Percentiles rank a stretch among this genome's conserved stretches.
Conservation (phyloP, 2,888 invertebrate genomes). For the Caenorhabditis uteleia region DNA sequence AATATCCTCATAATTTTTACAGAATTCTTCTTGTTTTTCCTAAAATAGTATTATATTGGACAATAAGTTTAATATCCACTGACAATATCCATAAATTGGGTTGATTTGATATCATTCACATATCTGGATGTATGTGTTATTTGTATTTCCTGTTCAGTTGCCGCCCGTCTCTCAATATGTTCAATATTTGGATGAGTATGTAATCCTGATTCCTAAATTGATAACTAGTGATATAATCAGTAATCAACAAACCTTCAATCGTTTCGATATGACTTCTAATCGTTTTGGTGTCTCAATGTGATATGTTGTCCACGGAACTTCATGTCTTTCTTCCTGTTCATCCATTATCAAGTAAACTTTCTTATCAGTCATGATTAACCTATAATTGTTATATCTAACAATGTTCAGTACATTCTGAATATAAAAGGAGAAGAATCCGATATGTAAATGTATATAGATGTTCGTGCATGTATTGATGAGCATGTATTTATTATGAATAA, state of each 20-base stretch:
- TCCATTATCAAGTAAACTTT: constrained; percentile 35
- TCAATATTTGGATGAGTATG: constrained; percentile 36
- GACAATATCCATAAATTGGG: too few species aligned
- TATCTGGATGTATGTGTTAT: too few species aligned
- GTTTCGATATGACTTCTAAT: constrained; percentile 42
- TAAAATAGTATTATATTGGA: too few species aligned
- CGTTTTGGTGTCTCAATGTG: constrained; percentile 64
- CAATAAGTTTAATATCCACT: too few species aligned
- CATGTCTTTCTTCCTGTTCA: constrained; percentile 46
- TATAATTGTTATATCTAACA: background rate
- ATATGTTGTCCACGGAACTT: constrained; percentile 57
- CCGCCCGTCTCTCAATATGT: too few species aligned
- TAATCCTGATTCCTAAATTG: constrained; percentile 11
- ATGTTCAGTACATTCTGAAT: too few species aligned
- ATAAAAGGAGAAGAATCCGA: too few species aligned
- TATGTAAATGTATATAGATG: too few species aligned
- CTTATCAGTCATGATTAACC: background rate
- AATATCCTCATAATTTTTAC: constrained; percentile 60
- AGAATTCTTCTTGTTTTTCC: constrained; percentile 39
- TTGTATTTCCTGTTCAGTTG: too few species aligned
- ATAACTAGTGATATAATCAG: background rate
- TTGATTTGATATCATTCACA: too few species aligned
- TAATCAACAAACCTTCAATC: constrained; percentile 31
- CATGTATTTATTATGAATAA: too few species aligned
- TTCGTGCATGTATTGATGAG: too few species aligned